phyloP scores from a whole-genome alignment of 2,113 vertebrate species.

The Anser cygnoides region DNA sequence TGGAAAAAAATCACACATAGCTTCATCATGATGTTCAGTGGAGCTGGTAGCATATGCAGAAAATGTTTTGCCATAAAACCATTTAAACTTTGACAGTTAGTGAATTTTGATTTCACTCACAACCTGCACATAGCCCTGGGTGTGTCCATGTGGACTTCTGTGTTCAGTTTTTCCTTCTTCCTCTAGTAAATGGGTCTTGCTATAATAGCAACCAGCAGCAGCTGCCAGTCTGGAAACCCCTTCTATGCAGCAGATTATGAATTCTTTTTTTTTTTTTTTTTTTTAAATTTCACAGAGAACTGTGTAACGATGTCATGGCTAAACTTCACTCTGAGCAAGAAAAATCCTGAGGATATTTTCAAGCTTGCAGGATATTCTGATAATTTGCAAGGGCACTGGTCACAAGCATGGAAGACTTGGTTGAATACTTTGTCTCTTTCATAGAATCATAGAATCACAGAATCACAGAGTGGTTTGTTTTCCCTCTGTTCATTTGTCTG shows the following conservation, averaged over 20 bases:
- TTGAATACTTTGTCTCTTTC: background rate
- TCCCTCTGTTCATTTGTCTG: background rate
- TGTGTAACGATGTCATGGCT: background rate
- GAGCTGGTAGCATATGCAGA: background rate
- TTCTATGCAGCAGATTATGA: accelerated
- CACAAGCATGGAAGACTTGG: background rate
- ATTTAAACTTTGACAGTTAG: background rate
- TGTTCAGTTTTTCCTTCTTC: background rate
- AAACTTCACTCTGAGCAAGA: background rate
- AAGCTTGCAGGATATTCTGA: background rate
- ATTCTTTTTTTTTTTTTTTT: background rate
- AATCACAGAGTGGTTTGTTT: too few species aligned
- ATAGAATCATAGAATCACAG: too few species aligned
- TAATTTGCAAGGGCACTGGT: background rate
- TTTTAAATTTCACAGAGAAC: background rate
- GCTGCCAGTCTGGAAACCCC: background rate
- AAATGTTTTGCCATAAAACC: background rate
- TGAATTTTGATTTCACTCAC: background rate
- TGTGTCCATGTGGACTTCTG: accelerated
- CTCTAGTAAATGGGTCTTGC: background rate
- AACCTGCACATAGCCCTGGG: accelerated
- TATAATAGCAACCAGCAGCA: background rate
- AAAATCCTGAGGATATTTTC: background rate
- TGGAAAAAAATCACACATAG: background rate
- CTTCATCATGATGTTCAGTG: background rate